Evolutionary conservation across 2,888 invertebrate species (phyloP).

Genomic region (Clunio marinus): DNA sequence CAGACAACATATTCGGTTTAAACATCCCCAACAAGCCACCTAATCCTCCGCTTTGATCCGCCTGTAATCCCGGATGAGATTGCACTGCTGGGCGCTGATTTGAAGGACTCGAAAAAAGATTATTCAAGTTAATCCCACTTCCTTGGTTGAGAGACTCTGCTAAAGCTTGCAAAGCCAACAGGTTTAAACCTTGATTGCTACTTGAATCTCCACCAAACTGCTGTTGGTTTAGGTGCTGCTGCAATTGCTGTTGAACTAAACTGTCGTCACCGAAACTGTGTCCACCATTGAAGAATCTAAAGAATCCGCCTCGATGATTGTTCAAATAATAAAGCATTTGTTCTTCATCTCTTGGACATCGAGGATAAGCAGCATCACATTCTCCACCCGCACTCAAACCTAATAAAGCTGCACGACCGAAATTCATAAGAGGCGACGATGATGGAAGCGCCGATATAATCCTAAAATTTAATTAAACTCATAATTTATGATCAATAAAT

Average conservation of each 20-base stretch:
- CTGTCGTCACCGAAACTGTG: conserved; percentile 47
- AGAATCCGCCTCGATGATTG: conserved; percentile 82
- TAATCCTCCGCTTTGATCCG: neutral
- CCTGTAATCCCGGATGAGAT: conserved; percentile 33
- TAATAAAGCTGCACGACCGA: conserved; percentile 70
- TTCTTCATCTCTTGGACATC: conserved; percentile 67
- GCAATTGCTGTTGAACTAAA: conserved; percentile 27
- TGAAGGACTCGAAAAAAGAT: conserved; percentile 39
- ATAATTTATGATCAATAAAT: conserved; percentile 17
- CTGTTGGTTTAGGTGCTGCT: conserved; percentile 37
- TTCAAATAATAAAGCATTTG: conserved; percentile 72
- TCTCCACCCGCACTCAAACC: conserved; percentile 58
- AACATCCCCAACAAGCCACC: neutral
- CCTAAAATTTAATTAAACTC: conserved; percentile 39
- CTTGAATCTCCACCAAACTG: neutral
- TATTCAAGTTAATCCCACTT: conserved; percentile 41
- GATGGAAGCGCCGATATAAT: conserved; percentile 48
- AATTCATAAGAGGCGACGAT: conserved; percentile 61
- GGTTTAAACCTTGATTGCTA: conserved; percentile 35
- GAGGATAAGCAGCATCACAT: conserved; percentile 57
- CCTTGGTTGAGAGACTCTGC: conserved; percentile 40
- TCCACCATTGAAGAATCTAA: conserved; percentile 66
- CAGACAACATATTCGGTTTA: conserved; percentile 32
- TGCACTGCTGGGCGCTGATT: conserved; percentile 16
- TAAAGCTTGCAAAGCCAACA: conserved; percentile 39